Evolutionary conservation across 2,888 invertebrate genomes (phyloP), one percentile per base, ranked within the genome.

Genomic region (Noctua comes): DNA sequence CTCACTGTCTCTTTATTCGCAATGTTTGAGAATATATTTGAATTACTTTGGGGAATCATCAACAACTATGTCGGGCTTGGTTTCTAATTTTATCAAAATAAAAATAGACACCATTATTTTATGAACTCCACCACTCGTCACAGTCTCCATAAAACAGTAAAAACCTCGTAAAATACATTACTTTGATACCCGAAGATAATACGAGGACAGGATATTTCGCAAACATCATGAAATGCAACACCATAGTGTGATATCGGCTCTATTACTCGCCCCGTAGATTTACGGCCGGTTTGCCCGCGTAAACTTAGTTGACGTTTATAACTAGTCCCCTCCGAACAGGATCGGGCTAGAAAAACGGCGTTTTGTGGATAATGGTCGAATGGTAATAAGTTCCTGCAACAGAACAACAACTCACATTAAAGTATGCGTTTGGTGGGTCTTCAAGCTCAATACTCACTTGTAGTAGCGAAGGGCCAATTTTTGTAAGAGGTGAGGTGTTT

Each of bases 251-350:
- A 86, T 87, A 88, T 88, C 86, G 77, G 79, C 70, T 77, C 86
- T 87, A 85, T 89, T 89, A 89, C 84, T 85, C 80, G 77, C 72
- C 68, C 68, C 76, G 78, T 82, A 91, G 90, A 92, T 92, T 92
- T 92, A 92, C 91, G 82, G 83, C 88, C 76, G 84, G 80, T 84
- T 80, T 69, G 62, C 70, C 74, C 82, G 83, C 91, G 91, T 92
- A 92, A 92, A 92, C 88, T 89, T 87, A 77, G 73, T 84, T 90
- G 91, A 91, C 91, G 79, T 92, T 92, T 92, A 92, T 90, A 88
- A 86, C 92, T 75, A 80, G 80, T 71, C 74, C 70, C 79, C 68
- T 82, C 46, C 62, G 51, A 68, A 54, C 36, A 66, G 46, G 51
- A 24, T 81, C 3, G 72, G 68, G 83, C 83, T 57, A 54, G 65